Conservation (phyloP, 2,797 vertebrate genomes). For the Siniperca obscura region DNA sequence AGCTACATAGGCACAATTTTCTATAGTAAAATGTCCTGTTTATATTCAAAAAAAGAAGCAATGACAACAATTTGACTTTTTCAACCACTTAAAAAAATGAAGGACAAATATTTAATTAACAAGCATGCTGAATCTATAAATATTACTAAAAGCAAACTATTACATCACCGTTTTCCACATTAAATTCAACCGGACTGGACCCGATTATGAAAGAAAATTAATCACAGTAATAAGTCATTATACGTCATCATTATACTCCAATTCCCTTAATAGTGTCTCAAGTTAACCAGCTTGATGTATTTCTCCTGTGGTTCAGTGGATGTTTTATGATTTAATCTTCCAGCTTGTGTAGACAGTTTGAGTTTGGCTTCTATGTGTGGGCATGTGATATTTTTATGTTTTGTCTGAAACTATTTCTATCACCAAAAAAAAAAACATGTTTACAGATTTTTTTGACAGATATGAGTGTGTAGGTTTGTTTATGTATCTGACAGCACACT, state of each 20-base stretch:
- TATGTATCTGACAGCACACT: slow-evolving; percentile 57
- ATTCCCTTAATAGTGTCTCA: slow-evolving; percentile 4
- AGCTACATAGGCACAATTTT: slow-evolving; percentile 15
- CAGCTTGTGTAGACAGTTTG: slow-evolving; percentile 31
- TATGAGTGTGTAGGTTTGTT: slow-evolving; percentile 64
- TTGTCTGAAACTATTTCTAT: slow-evolving; percentile 53
- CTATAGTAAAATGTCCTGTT: slow-evolving; percentile 15
- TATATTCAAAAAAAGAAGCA: slow-evolving; percentile 22
- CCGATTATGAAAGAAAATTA: slow-evolving; percentile 24
- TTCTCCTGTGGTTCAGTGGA: slow-evolving; percentile 25
- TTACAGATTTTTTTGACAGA: slow-evolving; percentile 46
- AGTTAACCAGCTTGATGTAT: slow-evolving; percentile 18
- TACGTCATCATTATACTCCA: slow-evolving; percentile 7
- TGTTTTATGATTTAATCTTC: slow-evolving; percentile 37
- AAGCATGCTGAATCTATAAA: background rate
- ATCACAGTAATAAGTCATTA: slow-evolving; percentile 30
- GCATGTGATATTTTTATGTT: slow-evolving; percentile 56
- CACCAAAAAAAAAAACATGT: slow-evolving; percentile 33
- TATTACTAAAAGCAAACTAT: slow-evolving; percentile 13
- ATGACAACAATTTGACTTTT: background rate
- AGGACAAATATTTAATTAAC: background rate
- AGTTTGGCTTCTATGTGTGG: slow-evolving; percentile 45
- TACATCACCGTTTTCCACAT: slow-evolving; percentile 20
- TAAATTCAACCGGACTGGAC: background rate
- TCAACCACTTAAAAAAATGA: background rate